A percentile compares a stretch with the other conserved stretches of the same genome.
phyloP scores from a whole-genome alignment of 2,113 vertebrate genomes.

The Tragelaphus scriptus region DNA sequence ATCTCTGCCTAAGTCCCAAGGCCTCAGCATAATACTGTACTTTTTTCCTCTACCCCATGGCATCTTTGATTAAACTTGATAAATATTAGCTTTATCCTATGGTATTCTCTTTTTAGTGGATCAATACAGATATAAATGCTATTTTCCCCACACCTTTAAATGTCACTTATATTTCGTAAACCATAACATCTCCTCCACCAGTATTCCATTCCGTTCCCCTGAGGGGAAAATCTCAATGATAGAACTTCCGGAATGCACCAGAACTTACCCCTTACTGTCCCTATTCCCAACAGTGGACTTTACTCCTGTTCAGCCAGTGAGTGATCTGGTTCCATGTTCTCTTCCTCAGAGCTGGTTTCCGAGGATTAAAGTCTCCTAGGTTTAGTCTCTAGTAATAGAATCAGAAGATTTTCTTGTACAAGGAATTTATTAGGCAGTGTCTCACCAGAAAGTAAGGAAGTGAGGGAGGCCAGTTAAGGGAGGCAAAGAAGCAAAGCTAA shows the following conservation, averaged over 20 bases:
- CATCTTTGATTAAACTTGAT: background rate
- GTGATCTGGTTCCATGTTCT: background rate
- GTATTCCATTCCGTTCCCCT: background rate
- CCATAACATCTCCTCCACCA: background rate
- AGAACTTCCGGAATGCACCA: background rate
- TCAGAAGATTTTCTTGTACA: background rate
- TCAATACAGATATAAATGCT: background rate
- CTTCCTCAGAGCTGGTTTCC: background rate
- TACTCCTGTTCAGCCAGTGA: background rate
- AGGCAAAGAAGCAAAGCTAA: background rate
- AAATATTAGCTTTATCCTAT: background rate
- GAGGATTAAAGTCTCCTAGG: background rate
- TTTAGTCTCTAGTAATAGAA: background rate
- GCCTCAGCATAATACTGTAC: background rate
- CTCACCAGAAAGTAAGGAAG: background rate
- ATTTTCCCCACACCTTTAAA: background rate
- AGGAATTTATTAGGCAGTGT: background rate
- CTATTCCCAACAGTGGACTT: background rate
- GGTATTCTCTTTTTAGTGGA: background rate
- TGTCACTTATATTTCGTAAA: background rate
- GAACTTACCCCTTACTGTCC: background rate
- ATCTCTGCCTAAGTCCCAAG: background rate
- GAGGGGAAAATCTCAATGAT: background rate
- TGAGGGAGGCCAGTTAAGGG: background rate
- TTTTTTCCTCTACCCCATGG: background rate